These are phyloP conservation scores for Philereme transversata DNA, from an alignment of 2,888 invertebrate genomes.

Conservation along the genomic window DNA sequence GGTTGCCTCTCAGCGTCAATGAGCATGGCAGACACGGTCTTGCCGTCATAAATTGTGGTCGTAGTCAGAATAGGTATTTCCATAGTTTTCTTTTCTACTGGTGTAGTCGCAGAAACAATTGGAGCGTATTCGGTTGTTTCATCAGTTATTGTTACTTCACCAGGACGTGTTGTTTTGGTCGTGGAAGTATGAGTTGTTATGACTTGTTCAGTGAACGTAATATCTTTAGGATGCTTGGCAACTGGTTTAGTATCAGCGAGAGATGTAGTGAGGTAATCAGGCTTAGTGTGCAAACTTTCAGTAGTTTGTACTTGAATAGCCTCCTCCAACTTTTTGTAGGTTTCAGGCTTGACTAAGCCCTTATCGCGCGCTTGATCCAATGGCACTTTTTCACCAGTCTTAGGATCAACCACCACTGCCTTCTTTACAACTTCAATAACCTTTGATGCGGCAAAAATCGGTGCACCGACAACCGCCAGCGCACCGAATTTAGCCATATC, in stretches of 20 bases:
- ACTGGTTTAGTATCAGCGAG: conserved; percentile 19
- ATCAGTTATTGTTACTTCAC: conserved; percentile 29
- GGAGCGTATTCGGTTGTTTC: conserved; percentile 51
- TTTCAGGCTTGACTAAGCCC: conserved; percentile 84
- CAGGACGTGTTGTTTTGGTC: conserved; percentile 26
- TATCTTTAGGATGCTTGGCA: conserved; percentile 33
- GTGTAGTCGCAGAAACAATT: conserved; percentile 45
- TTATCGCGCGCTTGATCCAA: conserved; percentile 88
- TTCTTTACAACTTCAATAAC: conserved; percentile 86
- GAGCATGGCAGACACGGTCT: conserved; percentile 67
- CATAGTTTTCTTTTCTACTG: conserved; percentile 46
- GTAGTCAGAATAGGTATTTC: conserved; percentile 41
- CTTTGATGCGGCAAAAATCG: conserved; percentile 88
- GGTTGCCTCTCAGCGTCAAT: conserved; percentile 78
- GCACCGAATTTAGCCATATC: conserved; percentile 91
- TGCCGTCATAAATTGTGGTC: conserved; percentile 51
- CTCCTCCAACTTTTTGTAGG: conserved; percentile 53
- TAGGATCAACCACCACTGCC: conserved; percentile 87
- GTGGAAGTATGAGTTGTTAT: conserved; percentile 26
- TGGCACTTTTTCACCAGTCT: conserved; percentile 88
- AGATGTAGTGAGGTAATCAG: conserved; percentile 26
- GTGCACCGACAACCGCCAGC: conserved; percentile 89
- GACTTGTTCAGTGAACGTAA: conserved; percentile 43
- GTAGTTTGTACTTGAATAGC: conserved; percentile 41
- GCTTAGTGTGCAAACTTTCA: conserved; percentile 22